Percentiles rank a stretch among this genome's conserved stretches.
Conservation (phyloP, 2,113 vertebrate species). For the Australoheros scitulus region DNA sequence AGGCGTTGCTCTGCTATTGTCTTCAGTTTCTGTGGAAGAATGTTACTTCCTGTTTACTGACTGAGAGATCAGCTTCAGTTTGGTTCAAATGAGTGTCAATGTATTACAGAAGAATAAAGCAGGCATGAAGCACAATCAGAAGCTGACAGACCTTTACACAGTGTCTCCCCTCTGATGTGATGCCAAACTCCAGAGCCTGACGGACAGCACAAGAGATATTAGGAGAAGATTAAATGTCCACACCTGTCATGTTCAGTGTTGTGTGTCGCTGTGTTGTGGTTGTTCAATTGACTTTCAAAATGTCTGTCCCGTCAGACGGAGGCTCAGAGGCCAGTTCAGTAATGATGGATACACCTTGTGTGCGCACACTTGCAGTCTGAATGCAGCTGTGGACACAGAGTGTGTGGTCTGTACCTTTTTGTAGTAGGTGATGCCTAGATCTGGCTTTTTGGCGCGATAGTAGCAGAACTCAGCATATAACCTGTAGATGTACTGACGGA, state of each 20-base stretch:
- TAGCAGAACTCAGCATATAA: neutral
- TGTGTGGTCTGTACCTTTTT: neutral
- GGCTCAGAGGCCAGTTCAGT: neutral
- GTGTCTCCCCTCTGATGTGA: neutral
- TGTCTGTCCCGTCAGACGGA: neutral
- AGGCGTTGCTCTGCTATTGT: neutral
- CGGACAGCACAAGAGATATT: neutral
- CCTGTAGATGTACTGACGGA: neutral
- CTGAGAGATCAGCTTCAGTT: neutral
- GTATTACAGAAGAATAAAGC: too few relatives aligned
- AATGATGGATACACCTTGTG: neutral
- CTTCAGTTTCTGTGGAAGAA: constrained; percentile 11
- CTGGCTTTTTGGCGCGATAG: fast-evolving
- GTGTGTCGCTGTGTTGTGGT: too few relatives aligned
- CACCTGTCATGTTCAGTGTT: too few relatives aligned
- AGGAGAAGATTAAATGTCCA: neutral
- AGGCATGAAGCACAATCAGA: neutral
- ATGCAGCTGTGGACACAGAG: neutral
- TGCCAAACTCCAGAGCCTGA: neutral
- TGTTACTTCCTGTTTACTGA: neutral
- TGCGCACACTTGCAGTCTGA: neutral
- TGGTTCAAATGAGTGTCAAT: too few relatives aligned
- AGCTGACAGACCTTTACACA: neutral
- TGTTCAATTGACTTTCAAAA: neutral
- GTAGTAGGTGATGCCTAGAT: neutral